Conservation (phyloP, 1,140 invertebrate species). For the Drosophila jambulina region DNA sequence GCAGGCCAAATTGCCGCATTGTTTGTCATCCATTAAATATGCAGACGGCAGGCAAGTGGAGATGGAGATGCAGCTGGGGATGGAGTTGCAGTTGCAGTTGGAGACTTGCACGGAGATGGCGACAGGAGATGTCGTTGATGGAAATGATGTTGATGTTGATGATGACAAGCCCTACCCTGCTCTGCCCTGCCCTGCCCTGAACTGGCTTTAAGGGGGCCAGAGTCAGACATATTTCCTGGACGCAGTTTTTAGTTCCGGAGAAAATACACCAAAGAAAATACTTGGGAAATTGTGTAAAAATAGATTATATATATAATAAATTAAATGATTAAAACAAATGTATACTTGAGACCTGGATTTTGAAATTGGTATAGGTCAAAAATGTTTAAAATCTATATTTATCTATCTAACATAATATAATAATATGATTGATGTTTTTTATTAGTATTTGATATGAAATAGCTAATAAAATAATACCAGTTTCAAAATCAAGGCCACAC, state of each 20-base stretch:
- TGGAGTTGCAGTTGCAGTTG: not conserved
- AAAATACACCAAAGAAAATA: constrained; percentile 1
- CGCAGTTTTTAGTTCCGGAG: constrained; percentile 14
- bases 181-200: constrained; percentile 14
- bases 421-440: too few species aligned
- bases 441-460: too few species aligned
- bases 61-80: not conserved
- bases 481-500: too few species aligned
- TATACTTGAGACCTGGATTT: too few species aligned
- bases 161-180: constrained; percentile 15
- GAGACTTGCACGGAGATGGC: not conserved
- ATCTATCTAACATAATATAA: too few species aligned
- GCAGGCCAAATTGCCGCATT: constrained; percentile 60
- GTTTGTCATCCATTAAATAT: constrained; percentile 75
- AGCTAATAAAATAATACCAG: too few species aligned
- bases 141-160: constrained; percentile 10
- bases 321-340: too few species aligned
- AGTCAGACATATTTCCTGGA: constrained; percentile 22
- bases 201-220: constrained; percentile 32
- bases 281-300: too few species aligned
- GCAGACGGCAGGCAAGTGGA: constrained; percentile 16
- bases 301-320: too few species aligned
- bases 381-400: too few species aligned
- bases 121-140: not conserved
- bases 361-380: too few species aligned